Evolutionary conservation across 2,797 vertebrate genomes (phyloP).

Genomic region (Ctenosaura bakeri): DNA sequence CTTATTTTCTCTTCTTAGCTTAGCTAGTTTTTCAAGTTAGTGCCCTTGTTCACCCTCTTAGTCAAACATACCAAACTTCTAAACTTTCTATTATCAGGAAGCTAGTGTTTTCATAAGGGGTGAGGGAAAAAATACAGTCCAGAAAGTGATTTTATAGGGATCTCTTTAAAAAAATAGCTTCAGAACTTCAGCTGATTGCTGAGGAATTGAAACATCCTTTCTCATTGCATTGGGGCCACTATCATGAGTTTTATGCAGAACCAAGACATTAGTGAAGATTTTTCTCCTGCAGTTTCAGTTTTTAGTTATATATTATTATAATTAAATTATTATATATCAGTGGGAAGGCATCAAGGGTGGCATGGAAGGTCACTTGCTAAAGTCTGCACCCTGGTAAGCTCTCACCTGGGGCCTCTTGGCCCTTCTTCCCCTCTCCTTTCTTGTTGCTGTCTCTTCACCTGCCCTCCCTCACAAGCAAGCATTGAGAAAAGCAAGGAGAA

Average conservation of each 20-base stretch:
- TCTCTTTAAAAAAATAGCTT: conserved; percentile 28
- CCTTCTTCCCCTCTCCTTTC: too few relatives aligned
- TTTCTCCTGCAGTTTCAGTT: neutral
- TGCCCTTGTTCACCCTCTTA: conserved; percentile 53
- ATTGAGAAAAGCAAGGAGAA: neutral
- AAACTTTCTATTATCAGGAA: conserved; percentile 55
- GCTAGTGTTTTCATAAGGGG: conserved; percentile 31
- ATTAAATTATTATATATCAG: too few relatives aligned
- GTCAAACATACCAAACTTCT: conserved; percentile 58
- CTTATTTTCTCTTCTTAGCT: conserved; percentile 39
- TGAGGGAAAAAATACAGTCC: conserved; percentile 20
- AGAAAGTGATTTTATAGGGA: conserved; percentile 37
- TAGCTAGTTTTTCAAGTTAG: conserved; percentile 40
- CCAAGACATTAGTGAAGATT: neutral
- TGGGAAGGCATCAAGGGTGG: neutral
- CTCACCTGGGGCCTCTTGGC: neutral
- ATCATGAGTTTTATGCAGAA: conserved; percentile 24
- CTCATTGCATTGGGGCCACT: conserved; percentile 17
- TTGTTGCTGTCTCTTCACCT: too few relatives aligned
- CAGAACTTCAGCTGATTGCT: fast-evolving
- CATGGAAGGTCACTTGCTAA: neutral
- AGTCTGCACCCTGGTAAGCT: neutral
- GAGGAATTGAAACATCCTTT: neutral
- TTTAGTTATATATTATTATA: neutral
- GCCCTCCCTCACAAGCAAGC: neutral